These are phyloP conservation scores for Mantis religiosa DNA, from an alignment of 2,888 invertebrate genomes.

Conservation along the genomic window DNA sequence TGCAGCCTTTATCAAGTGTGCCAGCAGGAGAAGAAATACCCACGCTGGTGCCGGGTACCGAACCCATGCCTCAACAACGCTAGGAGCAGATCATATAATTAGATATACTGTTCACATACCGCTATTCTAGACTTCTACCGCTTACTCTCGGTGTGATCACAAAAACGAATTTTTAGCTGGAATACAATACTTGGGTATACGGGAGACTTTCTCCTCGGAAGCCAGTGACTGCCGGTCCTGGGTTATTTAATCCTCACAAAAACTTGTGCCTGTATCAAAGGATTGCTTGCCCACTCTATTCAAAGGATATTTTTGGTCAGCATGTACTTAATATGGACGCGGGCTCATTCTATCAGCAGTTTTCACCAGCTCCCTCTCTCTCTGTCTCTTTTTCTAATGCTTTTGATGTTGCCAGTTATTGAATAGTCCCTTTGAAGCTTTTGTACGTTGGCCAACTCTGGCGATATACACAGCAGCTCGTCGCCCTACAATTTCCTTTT, in stretches of 20 bases:
- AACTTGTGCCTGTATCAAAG: background rate
- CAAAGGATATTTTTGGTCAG: constrained; percentile 21
- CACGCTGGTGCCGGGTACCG: too few relatives aligned
- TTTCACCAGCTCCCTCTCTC: background rate
- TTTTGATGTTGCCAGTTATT: constrained; percentile 8
- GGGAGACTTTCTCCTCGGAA: background rate
- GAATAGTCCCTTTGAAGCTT: constrained; percentile 9
- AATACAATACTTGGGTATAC: too few relatives aligned
- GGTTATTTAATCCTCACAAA: background rate
- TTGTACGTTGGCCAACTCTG: background rate
- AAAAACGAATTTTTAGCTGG: too few relatives aligned
- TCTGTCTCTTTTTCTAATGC: background rate
- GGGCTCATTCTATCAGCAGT: background rate
- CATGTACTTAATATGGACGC: background rate
- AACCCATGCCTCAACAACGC: too few relatives aligned
- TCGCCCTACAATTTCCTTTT: background rate
- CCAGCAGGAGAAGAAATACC: too few relatives aligned
- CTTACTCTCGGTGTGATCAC: too few relatives aligned
- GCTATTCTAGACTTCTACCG: too few relatives aligned
- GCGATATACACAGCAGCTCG: background rate
- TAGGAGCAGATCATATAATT: too few relatives aligned
- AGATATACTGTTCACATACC: too few relatives aligned
- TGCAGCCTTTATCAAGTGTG: too few relatives aligned
- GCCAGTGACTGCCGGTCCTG: background rate
- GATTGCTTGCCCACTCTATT: background rate